Evolutionary conservation across 92 coral and sea anemone species (phyloP), one percentile per base, ranked within the genome.

Genomic region (Chrysogorgia sp.): DNA sequence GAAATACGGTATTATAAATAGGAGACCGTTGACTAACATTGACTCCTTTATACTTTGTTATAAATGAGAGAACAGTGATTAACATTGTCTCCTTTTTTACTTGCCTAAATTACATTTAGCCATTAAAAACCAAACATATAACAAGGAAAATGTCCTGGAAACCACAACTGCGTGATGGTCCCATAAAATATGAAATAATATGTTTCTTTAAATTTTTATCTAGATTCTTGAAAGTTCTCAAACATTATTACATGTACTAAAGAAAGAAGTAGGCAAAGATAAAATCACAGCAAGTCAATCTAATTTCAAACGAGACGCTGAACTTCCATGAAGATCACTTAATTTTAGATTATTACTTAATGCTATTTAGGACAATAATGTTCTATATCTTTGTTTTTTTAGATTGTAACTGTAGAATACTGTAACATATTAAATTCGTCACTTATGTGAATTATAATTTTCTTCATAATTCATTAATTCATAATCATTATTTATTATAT

Each of bases 191-290:
- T 64, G 3, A 22, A 1, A 1, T 19, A 1, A n/a, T 23, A n/a
- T 31, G 23, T 52, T 52, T n/a, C 20, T 31, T 35, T n/a, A 53
- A 69, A 33, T 56, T 50, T n/a, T 14, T 48, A 3, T n/a, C 19
- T 85, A 94, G 98, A 94, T 94, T 47, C 80, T 94, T 31, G 98
- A 94, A 87, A 94, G 98, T 68, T 94, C 98, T 14, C 98, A 94
- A 85, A 92, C 98, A 40, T 85, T 94, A 26, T 89, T 94, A 29
- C 92, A 91, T 74, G 98, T 94, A 4, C 65, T 94, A 66, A 94
- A 92, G 87, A 94, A 94, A 75, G 98, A 94, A 68, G 90, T 93
- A n/a, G 87, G 89, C 41, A 94, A 92, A 69, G 98, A 94, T 45
- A 94, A 89, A 71, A 63, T 83, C 0, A 89, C 89, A 23, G 57